Percentiles rank a stretch among this genome's conserved stretches.
phyloP scores from a whole-genome alignment of 2,888 invertebrate species.

The Dryobota labecula region DNA sequence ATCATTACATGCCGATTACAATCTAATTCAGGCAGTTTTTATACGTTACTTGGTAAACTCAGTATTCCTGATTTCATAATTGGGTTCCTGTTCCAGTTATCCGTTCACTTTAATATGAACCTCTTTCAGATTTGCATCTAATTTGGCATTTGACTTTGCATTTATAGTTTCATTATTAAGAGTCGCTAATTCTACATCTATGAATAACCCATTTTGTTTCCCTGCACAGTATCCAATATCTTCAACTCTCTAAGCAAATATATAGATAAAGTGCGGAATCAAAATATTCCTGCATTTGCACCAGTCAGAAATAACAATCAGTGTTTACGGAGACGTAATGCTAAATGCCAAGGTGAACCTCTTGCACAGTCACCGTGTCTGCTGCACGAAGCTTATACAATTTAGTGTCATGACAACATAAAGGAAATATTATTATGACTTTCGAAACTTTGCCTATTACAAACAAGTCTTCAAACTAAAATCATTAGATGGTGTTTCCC shows the following conservation, averaged over 20 bases:
- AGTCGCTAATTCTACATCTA: not conserved
- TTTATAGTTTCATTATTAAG: not conserved
- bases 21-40: conserved; percentile 26
- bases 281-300: conserved; percentile 54
- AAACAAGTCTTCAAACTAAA: conserved; percentile 23
- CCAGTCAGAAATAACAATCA: conserved; percentile 70
- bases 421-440: conserved; percentile 56
- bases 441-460: conserved; percentile 40
- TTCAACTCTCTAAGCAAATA: not conserved
- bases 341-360: conserved; percentile 88
- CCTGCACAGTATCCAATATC: not conserved
- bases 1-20: conserved; percentile 25
- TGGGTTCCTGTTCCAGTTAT: not conserved
- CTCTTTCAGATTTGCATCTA: not conserved
- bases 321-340: conserved; percentile 72
- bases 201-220: not conserved
- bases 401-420: conserved; percentile 59
- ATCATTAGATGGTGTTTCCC: not conserved
- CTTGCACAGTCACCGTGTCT: conserved; percentile 79
- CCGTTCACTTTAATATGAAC: not conserved
- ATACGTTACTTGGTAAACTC: conserved; percentile 2
- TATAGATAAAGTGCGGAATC: conserved; percentile 23
- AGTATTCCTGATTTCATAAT: conserved; percentile 4
- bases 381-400: conserved; percentile 69
- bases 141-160: not conserved